Evolutionary conservation across 2,888 invertebrate species (phyloP), one percentile per base, ranked within the genome.

Genomic region (Odontocolon sp.): DNA sequence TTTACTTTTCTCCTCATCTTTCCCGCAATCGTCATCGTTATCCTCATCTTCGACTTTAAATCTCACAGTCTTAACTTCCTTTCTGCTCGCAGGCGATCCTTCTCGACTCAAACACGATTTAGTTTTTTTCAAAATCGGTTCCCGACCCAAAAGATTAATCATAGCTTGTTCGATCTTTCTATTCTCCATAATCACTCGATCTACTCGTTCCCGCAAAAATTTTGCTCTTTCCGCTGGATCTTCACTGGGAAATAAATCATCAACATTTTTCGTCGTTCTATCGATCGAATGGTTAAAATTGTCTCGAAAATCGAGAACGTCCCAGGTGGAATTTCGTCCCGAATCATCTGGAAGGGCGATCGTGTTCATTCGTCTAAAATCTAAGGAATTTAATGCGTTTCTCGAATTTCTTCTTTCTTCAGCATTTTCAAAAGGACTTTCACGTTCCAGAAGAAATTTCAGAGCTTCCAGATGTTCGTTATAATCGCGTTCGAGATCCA

Each of bases 361-460:
- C 11, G 90, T 90, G 59, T 90, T 90, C 84, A 90, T 89, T 33
- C 83, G 70, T 14, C 81, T 83, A 50, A 89, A 85, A 67, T 90
- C 90, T 47, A 89, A 76, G 8, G 85, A 88, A 61, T 86, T 87
- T 11, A 90, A 81, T 68, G 84, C 83, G 64, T 85, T 86, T 14
- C 82, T 79, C 0, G 85, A 86, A 73, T 85, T 83, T 47, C 82
- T 79, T 2, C 78, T 78, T 8, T 78, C 75, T 23, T 84, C 84
- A 42, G 79, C 79, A 67, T 82, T 86, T 5, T 77, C 73, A 52
- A 89, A 88, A 40, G 81, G 80, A 36, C 80, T 76, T 0, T 87
- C 86, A 3, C 87, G 87, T 28, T 88, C 87, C 63, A 89, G 81
- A 56, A 89, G 81, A 56, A 85, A 83, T 78, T 87, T 87, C 66